Percentiles rank a stretch among this genome's conserved stretches.
Evolutionary conservation across 1,140 invertebrate genomes (phyloP).

Genomic region (Cyclina sinensis): DNA sequence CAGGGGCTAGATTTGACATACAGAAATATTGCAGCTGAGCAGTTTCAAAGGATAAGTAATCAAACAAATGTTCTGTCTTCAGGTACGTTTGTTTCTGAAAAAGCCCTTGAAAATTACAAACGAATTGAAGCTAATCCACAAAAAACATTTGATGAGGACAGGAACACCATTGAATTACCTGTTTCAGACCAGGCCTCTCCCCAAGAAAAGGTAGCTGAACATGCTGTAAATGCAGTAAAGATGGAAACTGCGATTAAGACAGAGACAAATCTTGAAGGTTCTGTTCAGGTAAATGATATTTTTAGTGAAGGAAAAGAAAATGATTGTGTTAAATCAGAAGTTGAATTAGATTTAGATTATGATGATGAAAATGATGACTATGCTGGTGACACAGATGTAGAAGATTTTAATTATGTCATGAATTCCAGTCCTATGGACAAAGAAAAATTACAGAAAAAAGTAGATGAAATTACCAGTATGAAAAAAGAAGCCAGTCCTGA

Average conservation of each 20-base stretch:
- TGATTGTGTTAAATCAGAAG: neutral
- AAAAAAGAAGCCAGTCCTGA: conserved; percentile 10
- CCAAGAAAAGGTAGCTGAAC: neutral
- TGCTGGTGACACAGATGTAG: conserved; percentile 53
- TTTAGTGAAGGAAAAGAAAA: neutral
- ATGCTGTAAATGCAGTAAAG: too few species aligned
- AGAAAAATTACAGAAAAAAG: neutral
- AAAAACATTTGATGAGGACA: neutral
- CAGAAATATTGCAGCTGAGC: neutral
- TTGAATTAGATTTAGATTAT: neutral
- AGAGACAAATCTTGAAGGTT: neutral
- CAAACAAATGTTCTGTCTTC: too few species aligned
- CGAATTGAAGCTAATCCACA: neutral
- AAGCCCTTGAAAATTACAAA: neutral
- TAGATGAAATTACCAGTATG: neutral
- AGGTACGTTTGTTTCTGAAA: neutral
- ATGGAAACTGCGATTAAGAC: too few species aligned
- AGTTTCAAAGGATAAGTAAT: neutral
- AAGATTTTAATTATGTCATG: conserved; percentile 51
- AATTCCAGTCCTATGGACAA: neutral
- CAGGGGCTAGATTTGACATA: neutral
- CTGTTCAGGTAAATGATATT: neutral
- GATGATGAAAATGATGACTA: conserved; percentile 43
- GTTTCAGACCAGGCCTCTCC: neutral
- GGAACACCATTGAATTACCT: neutral